Evolutionary conservation across 2,888 invertebrate species (phyloP).

Genomic region (Pandemis heparana): DNA sequence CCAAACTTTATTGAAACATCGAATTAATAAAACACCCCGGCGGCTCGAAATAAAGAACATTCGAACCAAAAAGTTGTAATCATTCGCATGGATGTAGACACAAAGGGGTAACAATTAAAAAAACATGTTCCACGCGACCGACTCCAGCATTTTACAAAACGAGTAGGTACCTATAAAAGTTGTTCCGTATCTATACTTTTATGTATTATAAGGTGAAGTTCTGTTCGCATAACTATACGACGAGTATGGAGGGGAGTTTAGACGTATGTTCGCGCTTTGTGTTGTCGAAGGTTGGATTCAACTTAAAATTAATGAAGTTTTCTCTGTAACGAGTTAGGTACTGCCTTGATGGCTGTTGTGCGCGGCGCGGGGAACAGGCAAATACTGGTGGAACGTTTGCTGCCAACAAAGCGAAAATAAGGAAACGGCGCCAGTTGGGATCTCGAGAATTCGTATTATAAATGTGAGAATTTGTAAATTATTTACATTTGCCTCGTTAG

Average conservation of each 20-base stretch:
- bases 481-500: conserved; percentile 9
- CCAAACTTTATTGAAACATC: not conserved
- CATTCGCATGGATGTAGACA: not conserved
- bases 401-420: conserved; percentile 23
- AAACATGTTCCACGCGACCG: not conserved
- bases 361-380: conserved; percentile 3
- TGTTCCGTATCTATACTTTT: not conserved
- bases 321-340: conserved; percentile 2
- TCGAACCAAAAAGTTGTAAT: not conserved
- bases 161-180: not conserved
- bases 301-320: conserved; percentile 48
- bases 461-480: conserved; percentile 14
- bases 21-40: not conserved
- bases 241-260: not conserved
- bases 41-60: conserved; percentile 3
- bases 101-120: conserved; percentile 19
- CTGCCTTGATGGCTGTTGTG: not conserved
- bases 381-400: conserved; percentile 17
- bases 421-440: not conserved
- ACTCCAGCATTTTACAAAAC: conserved; percentile 3
- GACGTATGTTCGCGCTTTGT: conserved; percentile 36
- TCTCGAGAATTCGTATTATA: conserved; percentile 13
- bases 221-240: not conserved
- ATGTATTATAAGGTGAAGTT: conserved; percentile 2
- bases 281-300: conserved; percentile 45